These are phyloP conservation scores for Meriones unguiculatus DNA, from an alignment of 2,113 vertebrate species.

Conservation along the genomic window DNA sequence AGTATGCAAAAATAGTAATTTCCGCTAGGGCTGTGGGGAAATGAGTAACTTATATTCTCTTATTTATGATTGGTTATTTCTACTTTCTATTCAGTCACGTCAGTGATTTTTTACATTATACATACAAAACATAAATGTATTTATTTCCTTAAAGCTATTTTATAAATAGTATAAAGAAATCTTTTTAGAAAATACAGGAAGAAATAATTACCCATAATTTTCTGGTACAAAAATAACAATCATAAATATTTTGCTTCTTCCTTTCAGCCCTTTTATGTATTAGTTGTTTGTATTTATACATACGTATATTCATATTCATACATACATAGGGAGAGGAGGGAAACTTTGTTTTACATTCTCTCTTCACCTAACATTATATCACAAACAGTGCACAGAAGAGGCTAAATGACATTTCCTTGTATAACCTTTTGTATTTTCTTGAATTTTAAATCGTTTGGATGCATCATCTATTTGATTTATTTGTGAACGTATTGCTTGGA, in stretches of 20 bases:
- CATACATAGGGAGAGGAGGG: neutral
- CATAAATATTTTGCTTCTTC: neutral
- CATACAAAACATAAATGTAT: neutral
- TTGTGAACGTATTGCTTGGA: neutral
- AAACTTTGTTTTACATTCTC: neutral
- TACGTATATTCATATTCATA: neutral
- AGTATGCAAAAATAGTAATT: too few relatives aligned
- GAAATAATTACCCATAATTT: neutral
- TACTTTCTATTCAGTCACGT: neutral
- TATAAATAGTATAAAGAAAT: neutral
- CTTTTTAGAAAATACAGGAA: conserved; percentile 11
- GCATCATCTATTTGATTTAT: neutral
- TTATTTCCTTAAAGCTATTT: neutral
- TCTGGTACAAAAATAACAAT: neutral
- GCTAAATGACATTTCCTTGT: neutral
- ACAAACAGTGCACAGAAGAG: neutral
- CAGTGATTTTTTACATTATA: neutral
- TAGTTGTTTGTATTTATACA: neutral
- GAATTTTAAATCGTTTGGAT: neutral
- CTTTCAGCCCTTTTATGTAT: neutral
- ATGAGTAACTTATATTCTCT: neutral
- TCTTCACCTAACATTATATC: neutral
- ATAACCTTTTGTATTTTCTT: neutral
- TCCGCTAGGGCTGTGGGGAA: neutral
- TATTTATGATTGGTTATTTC: neutral